Percentiles rank a stretch among this genome's conserved stretches.
Conservation (phyloP, 2,888 invertebrate species). For the Clepsis dumicolana region DNA sequence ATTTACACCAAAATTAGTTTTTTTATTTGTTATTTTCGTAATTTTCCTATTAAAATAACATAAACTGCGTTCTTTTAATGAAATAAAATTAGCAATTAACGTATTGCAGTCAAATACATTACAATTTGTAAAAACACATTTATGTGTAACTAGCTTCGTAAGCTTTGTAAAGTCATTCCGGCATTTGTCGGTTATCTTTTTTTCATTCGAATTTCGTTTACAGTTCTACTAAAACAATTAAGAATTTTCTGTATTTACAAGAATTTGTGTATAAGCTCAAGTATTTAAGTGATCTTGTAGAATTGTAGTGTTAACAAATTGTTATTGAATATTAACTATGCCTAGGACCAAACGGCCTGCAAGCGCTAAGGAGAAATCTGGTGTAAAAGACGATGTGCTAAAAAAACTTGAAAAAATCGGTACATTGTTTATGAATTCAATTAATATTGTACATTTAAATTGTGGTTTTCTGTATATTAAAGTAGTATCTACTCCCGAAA, state of each 20-base stretch:
- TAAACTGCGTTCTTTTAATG: neutral
- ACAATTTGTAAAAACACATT: neutral
- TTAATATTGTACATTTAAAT: neutral
- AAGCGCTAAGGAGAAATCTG: constrained; percentile 64
- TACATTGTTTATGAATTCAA: constrained; percentile 47
- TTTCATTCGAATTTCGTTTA: constrained; percentile 36
- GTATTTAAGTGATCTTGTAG: constrained; percentile 21
- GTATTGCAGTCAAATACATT: neutral
- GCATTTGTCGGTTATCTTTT: constrained; percentile 38
- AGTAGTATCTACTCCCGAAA: neutral
- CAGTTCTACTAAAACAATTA: constrained; percentile 24
- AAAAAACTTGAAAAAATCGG: constrained; percentile 72
- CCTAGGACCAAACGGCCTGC: constrained; percentile 78
- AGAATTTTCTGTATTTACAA: constrained; percentile 48
- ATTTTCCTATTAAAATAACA: too few species aligned
- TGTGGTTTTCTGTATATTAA: neutral
- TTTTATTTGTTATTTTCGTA: too few species aligned
- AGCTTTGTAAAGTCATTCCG: neutral
- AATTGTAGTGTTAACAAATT: constrained; percentile 16
- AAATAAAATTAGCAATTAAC: neutral
- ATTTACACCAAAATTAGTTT: too few species aligned
- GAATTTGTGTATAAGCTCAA: constrained; percentile 26
- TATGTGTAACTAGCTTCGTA: constrained; percentile 11
- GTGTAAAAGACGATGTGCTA: constrained; percentile 62
- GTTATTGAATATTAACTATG: constrained; percentile 58